Evolutionary conservation across 2,113 vertebrate genomes (phyloP).

Genomic region (Salvelinus sp.): DNA sequence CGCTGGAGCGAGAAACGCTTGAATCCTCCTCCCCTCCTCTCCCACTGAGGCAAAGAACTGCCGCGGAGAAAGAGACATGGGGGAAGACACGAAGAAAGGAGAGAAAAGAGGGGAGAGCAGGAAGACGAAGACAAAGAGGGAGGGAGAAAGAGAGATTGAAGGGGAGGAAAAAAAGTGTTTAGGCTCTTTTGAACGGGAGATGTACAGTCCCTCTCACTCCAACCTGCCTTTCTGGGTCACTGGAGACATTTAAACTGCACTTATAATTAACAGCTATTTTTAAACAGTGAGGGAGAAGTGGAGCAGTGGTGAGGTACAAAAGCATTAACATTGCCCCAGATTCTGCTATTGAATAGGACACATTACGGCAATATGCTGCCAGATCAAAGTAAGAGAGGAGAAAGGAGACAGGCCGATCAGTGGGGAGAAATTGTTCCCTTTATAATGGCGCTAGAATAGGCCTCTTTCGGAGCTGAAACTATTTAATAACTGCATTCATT

Average conservation of each 20-base stretch:
- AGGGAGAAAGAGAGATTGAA: constrained; percentile 70
- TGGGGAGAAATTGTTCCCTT: constrained; percentile 99
- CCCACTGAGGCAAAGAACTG: constrained; percentile 52
- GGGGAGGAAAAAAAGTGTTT: constrained; percentile 77
- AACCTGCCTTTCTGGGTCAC: constrained; percentile 99
- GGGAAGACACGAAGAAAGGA: background rate
- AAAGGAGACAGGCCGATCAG: constrained; percentile 97
- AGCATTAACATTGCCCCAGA: constrained; percentile 99
- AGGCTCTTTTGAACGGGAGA: constrained; percentile 81
- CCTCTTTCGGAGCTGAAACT: constrained; percentile 98
- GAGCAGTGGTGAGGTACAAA: constrained; percentile 99
- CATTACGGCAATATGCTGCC: constrained; percentile 97
- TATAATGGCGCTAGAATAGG: constrained; percentile 99
- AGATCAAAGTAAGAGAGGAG: constrained; percentile 95
- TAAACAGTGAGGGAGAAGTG: constrained; percentile 98
- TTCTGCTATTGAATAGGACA: constrained; percentile 99
- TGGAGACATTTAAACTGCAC: constrained; percentile 99
- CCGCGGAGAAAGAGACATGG: background rate
- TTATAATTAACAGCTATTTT: constrained; percentile 99
- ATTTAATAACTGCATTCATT: constrained; percentile 99
- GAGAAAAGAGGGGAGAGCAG: constrained; percentile 39
- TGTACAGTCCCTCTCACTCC: constrained; percentile 90
- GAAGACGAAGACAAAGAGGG: constrained; percentile 42
- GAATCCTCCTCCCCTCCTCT: background rate
- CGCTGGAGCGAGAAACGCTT: no score